Conservation (phyloP, 1,140 invertebrate genomes). For the Marisa cornuarietis region DNA sequence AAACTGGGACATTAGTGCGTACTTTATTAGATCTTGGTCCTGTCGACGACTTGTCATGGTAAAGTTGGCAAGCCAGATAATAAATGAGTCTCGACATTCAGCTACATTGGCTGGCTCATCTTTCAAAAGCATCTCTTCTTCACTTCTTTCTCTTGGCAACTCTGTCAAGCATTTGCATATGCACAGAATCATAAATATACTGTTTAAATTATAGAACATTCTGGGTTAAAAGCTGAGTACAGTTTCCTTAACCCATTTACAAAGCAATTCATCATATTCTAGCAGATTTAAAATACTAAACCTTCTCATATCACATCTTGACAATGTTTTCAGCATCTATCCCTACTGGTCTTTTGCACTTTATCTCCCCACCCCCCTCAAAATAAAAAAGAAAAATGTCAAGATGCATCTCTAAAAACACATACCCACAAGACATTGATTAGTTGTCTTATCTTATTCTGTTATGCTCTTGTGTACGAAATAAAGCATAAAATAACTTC, state of each 20-base stretch:
- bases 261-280: neutral
- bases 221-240: neutral
- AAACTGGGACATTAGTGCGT: slow-evolving; percentile 11
- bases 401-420: too few relatives aligned
- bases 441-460: too few relatives aligned
- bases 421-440: too few relatives aligned
- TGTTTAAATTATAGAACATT: neutral
- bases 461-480: too few relatives aligned
- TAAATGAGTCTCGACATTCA: slow-evolving; percentile 58
- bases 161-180: slow-evolving; percentile 31
- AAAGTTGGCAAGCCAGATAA: slow-evolving; percentile 55
- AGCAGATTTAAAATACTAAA: too few relatives aligned
- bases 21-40: slow-evolving; percentile 41
- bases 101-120: slow-evolving; percentile 52
- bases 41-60: slow-evolving; percentile 45
- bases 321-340: too few relatives aligned
- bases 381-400: too few relatives aligned
- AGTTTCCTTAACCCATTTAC: neutral
- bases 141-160: slow-evolving; percentile 43
- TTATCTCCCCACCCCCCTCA: too few relatives aligned
- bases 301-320: too few relatives aligned
- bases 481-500: too few relatives aligned
- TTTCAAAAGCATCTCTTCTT: slow-evolving; percentile 42
- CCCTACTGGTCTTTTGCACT: too few relatives aligned
- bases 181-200: too few relatives aligned